A percentile compares a stretch with the other conserved stretches of the same genome.
These are phyloP conservation scores for Synaphobranchus kaupii DNA, from an alignment of 2,797 vertebrate genomes.

Conservation along the genomic window DNA sequence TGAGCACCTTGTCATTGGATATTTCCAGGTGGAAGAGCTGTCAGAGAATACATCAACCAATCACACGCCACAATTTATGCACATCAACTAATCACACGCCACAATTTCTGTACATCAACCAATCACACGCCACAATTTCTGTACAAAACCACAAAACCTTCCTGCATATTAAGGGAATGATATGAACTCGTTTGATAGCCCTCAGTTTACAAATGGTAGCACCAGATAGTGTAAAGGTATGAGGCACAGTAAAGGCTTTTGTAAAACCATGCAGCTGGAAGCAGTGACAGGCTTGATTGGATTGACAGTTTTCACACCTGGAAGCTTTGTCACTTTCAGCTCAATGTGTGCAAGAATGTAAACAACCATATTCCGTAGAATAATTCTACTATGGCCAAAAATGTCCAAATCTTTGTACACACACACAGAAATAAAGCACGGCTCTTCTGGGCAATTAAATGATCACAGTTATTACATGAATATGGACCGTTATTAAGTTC, in stretches of 20 bases:
- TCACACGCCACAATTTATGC: constrained; percentile 4
- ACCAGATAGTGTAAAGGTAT: constrained; percentile 44
- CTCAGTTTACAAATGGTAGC: constrained; percentile 44
- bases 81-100: not conserved
- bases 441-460: not conserved
- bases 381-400: not conserved
- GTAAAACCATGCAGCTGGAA: constrained; percentile 30
- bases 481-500: too few relatives aligned
- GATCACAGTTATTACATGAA: too few relatives aligned
- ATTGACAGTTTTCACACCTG: not conserved
- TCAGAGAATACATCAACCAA: not conserved
- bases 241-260: constrained; percentile 32
- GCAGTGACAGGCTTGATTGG: constrained; percentile 43
- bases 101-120: constrained; percentile 2
- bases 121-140: not conserved
- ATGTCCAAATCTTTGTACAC: not conserved
- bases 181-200: constrained; percentile 39
- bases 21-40: constrained; percentile 21
- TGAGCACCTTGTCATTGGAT: constrained; percentile 45
- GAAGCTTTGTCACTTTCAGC: constrained; percentile 24
- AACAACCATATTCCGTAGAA: constrained; percentile 47
- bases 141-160: constrained; percentile 48
- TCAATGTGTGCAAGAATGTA: constrained; percentile 43
- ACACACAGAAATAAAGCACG: not conserved
- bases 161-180: constrained; percentile 44